Base-by-base conservation (phyloP, 2,888 invertebrate genomes). In the Leptopilina syphax region DNA sequence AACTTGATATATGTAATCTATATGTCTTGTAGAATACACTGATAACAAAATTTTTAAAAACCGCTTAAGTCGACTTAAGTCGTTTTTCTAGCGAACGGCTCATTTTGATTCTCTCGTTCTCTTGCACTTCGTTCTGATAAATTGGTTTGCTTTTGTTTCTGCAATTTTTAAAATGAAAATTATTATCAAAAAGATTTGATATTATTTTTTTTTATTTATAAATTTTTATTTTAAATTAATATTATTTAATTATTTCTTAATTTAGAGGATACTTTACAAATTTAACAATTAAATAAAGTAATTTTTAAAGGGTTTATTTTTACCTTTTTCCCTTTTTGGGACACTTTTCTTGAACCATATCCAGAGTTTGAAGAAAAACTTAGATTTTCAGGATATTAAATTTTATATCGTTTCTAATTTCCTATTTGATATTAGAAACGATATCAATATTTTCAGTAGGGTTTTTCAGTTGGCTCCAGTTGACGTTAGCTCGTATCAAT, bases 151-250 rank as follows among this genome's bases (percentile, higher is more conserved):
- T 63, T 63, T 63, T 63, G 63, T 63, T 63, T 63, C 63, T 63
- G 6, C 18, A 60, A n/a, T n/a, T 60, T 60, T 60, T 6, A 24
- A 18, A 60, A 18, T 60, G 18, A 60, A 60, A 60, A 24, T 60
- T 60, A 60, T 9, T 57, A 57, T 10, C 6, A n/a, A 60, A 60
- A n/a, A 9, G 3, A 18, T 24, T 18, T n/a, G n/a, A 60, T n/a
- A 24, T 60, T 60, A n/a, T n/a, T 60, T 57, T 57, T n/a, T 60
- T 60, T 60, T 18, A 60, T 60, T 60, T 60, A 60, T n/a, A 8
- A 60, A 60, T 60, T 18, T 60, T n/a, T n/a, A 18, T 60, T 60
- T 60, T 60, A 18, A 18, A 60, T 18, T 60, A 18, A 60, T n/a
- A 57, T 57, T 57, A 57, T 57, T 57, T 57, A 57, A 57, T 57